phyloP scores from a whole-genome alignment of 2,888 invertebrate species.

The Rhopalosiphum nymphaeae region DNA sequence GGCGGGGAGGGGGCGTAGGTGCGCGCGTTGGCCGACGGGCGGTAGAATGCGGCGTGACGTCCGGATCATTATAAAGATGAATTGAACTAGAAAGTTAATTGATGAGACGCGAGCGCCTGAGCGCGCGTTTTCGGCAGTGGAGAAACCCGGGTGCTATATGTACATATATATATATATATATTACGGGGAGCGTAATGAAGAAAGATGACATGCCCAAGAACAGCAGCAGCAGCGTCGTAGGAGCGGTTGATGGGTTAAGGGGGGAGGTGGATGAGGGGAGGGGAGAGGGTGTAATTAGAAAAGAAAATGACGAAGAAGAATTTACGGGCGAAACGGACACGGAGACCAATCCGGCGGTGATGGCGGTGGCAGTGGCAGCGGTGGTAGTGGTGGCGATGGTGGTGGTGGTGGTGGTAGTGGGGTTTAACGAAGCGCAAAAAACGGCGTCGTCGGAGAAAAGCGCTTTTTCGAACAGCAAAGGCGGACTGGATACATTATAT shows the following conservation, averaged over 20 bases:
- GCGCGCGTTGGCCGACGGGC: neutral
- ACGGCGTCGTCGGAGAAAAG: neutral
- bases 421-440: slow-evolving; percentile 39
- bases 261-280: neutral
- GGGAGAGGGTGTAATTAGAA: slow-evolving; percentile 48
- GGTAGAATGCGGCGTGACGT: slow-evolving; percentile 41
- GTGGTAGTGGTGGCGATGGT: accelerated
- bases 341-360: slow-evolving; percentile 17
- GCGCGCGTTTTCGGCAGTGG: slow-evolving; percentile 38
- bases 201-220: slow-evolving; percentile 60
- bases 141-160: neutral
- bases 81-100: slow-evolving; percentile 65
- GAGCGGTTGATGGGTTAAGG: neutral
- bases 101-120: slow-evolving; percentile 56
- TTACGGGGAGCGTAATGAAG: slow-evolving; percentile 45
- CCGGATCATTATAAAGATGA: slow-evolving; percentile 64
- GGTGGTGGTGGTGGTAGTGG: neutral
- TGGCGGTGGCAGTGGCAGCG: neutral
- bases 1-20: neutral
- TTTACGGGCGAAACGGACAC: slow-evolving; percentile 56
- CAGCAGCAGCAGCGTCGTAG: neutral
- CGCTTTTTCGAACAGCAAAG: neutral
- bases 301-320: slow-evolving; percentile 60
- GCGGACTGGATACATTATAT: neutral
- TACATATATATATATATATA: too few relatives aligned